phyloP scores from a whole-genome alignment of 2,113 vertebrate genomes.

The Indicator indicator region DNA sequence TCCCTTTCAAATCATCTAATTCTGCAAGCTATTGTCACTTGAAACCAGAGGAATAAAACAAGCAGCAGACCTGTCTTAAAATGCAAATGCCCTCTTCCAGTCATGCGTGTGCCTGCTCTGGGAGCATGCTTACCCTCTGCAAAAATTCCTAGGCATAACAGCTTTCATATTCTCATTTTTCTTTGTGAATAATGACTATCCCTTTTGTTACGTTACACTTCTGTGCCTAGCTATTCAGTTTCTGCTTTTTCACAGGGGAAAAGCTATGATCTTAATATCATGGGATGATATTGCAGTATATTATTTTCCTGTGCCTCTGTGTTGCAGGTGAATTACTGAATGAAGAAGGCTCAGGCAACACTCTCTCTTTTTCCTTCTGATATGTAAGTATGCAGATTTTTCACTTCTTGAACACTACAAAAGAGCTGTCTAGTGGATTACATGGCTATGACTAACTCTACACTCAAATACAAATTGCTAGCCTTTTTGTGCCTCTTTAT shows the following conservation, averaged over 20 bases:
- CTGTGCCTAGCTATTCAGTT: conserved; percentile 24
- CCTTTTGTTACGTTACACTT: conserved; percentile 30
- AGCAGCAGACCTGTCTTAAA: conserved; percentile 9
- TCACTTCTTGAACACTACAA: background rate
- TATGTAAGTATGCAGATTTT: background rate
- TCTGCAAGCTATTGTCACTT: background rate
- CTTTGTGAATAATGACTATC: conserved; percentile 31
- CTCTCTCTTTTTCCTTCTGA: background rate
- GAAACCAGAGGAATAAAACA: conserved; percentile 18
- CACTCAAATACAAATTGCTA: background rate
- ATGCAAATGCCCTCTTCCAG: conserved; percentile 1
- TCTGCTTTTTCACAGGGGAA: conserved; percentile 32
- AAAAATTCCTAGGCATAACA: conserved; percentile 14
- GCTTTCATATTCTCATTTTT: conserved; percentile 29
- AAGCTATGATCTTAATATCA: background rate
- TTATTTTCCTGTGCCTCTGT: background rate
- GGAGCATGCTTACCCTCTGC: background rate
- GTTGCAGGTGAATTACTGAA: background rate
- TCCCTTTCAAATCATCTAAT: background rate
- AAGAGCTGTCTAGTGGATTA: background rate
- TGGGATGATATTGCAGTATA: background rate
- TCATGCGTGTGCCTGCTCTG: background rate
- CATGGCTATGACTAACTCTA: background rate
- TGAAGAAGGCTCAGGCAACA: background rate
- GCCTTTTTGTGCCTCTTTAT: background rate